Evolutionary conservation across 2,888 invertebrate genomes (phyloP), one percentile per base, ranked within the genome.

Genomic region (Chymomyza caudatula): DNA sequence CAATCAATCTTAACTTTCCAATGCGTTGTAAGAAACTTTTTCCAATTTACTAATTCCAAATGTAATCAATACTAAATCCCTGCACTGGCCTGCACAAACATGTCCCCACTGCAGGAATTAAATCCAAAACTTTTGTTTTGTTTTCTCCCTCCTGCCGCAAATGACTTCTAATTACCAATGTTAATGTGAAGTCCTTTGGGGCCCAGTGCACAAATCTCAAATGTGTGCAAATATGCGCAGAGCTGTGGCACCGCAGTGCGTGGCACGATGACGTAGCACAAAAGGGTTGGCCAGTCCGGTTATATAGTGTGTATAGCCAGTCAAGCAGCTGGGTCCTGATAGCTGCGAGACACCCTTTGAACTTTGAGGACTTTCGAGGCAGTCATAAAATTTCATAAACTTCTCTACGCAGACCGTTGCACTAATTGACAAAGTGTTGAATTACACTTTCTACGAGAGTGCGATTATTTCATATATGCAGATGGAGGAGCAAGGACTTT

Each of bases 351-450:
- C 86, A 85, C 84, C 75, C 81, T 80, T 85, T 86, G 81, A 84
- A 69, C 78, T 67, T 58, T 63, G 66, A 65, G 17, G 11, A 17
- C 11, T 17, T 25, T 19, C 15, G 49, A 53, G 17, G 37, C 58
- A 65, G 65, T 71, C 67, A 59, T 56, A 65, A 65, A 67, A 63
- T 57, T 69, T 52, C 56, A 53, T 47, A 53, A 64, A 61, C 58
- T 65, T 57, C 19, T 51, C 43, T 47, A 25, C 44, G 51, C 49
- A 43, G 29, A 15, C 20, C 25, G 47, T 43, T 37, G 54, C 52
- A 76, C 86, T 85, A 87, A 88, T 86, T 88, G 86, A 87, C 78
- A 77, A 78, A 87, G 88, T 88, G 85, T 87, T 87, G 76, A 77
- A 72, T 88, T 85, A 86, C 85, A 77, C 65, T 80, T 74, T 53